A percentile compares a stretch with the other conserved stretches of the same genome.
Conservation (phyloP, 2,888 invertebrate species). For the Lacanobia oleracea region DNA sequence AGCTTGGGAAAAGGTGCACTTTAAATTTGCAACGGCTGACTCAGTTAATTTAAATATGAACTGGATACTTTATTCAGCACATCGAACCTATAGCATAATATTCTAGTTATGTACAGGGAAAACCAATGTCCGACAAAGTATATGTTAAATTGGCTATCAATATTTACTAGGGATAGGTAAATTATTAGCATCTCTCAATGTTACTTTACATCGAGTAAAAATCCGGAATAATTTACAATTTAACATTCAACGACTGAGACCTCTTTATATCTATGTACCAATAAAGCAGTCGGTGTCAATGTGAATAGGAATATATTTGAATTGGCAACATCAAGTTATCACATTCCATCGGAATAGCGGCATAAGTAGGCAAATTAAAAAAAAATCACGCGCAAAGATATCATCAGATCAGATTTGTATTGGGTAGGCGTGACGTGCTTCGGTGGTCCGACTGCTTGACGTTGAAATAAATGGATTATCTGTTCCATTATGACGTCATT, state of each 20-base stretch:
- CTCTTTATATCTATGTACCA: conserved; percentile 58
- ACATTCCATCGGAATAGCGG: conserved; percentile 63
- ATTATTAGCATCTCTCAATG: conserved; percentile 43
- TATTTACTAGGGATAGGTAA: conserved; percentile 49
- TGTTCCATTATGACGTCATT: conserved; percentile 55
- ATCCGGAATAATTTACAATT: conserved; percentile 62
- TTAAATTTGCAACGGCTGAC: conserved; percentile 31
- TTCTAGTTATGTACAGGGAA: conserved; percentile 13
- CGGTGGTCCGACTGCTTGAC: conserved; percentile 68
- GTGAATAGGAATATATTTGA: conserved; percentile 66
- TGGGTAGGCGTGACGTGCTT: conserved; percentile 70
- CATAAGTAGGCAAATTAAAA: conserved; percentile 68
- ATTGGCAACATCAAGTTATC: conserved; percentile 73
- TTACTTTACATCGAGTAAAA: conserved; percentile 44
- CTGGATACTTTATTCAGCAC: conserved; percentile 12
- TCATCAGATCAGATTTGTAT: conserved; percentile 73
- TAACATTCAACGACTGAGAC: conserved; percentile 59
- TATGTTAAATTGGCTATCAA: conserved; percentile 52
- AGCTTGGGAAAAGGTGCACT: conserved; percentile 48
- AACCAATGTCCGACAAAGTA: conserved; percentile 29
- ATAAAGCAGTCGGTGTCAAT: conserved; percentile 64
- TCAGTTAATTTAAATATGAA: conserved; percentile 46
- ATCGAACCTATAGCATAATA: conserved; percentile 25
- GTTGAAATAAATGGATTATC: conserved; percentile 57
- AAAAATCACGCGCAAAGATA: conserved; percentile 72